Evolutionary conservation across 2,888 invertebrate species (phyloP).

Genomic region (Pinctada fucata): DNA sequence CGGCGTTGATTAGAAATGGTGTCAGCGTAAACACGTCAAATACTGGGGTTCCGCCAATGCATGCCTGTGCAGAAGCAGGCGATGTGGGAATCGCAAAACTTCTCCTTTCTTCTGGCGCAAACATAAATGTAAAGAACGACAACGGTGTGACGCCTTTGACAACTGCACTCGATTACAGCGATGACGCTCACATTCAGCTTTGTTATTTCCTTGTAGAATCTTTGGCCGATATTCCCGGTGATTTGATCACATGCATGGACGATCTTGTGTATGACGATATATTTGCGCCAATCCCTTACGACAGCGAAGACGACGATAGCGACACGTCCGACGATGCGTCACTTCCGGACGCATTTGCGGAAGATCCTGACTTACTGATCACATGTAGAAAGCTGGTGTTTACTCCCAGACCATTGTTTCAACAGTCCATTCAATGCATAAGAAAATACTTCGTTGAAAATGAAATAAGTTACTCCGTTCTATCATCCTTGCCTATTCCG

Average conservation of each 20-base stretch:
- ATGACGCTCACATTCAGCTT: conserved; percentile 42
- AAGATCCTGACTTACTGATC: not conserved
- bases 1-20: conserved; percentile 19
- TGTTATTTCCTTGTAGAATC: conserved; percentile 44
- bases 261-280: not conserved
- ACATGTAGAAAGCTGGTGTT: not conserved
- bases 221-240: not conserved
- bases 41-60: conserved; percentile 29
- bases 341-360: not conserved
- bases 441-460: not conserved
- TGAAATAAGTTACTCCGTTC: not conserved
- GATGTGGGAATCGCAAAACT: conserved; percentile 40
- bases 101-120: conserved; percentile 52
- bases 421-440: not conserved
- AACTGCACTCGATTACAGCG: conserved; percentile 43
- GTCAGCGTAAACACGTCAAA: conserved; percentile 16
- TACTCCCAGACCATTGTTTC: not conserved
- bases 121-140: conserved; percentile 32
- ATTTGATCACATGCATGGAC: not conserved
- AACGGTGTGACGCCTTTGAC: conserved; percentile 41
- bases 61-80: conserved; percentile 39
- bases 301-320: not conserved
- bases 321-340: not conserved
- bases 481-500: not conserved
- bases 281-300: not conserved